Evolutionary conservation across 2,888 invertebrate genomes (phyloP).

Genomic region (Ecliptopera silaceata): DNA sequence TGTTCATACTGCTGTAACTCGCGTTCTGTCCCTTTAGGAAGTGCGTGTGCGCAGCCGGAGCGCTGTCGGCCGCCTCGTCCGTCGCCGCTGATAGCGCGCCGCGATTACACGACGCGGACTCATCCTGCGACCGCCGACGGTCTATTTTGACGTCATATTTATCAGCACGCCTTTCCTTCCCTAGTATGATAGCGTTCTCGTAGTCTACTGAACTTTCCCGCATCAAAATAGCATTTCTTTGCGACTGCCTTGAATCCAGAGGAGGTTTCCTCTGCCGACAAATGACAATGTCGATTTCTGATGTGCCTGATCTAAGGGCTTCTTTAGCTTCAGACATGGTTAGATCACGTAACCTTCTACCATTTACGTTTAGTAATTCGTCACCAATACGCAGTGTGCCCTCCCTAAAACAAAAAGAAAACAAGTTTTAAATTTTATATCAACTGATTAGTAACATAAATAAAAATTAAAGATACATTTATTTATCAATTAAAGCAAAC

Average conservation of each 20-base stretch:
- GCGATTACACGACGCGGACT: slow-evolving; percentile 73
- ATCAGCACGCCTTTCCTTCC: slow-evolving; percentile 75
- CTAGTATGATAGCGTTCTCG: slow-evolving; percentile 84
- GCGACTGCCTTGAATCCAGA: slow-evolving; percentile 51
- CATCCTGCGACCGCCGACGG: slow-evolving; percentile 85
- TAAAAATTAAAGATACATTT: too few relatives aligned
- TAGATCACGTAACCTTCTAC: slow-evolving; percentile 85
- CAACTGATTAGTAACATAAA: too few relatives aligned
- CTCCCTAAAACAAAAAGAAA: slow-evolving; percentile 74
- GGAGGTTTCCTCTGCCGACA: slow-evolving; percentile 73
- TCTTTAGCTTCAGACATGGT: slow-evolving; percentile 86
- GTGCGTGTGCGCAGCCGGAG: slow-evolving; percentile 76
- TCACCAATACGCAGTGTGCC: slow-evolving; percentile 87
- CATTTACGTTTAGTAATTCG: slow-evolving; percentile 88
- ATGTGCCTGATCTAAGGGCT: slow-evolving; percentile 84
- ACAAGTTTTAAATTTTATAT: too few relatives aligned
- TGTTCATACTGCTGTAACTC: slow-evolving; percentile 84
- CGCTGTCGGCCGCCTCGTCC: slow-evolving; percentile 68
- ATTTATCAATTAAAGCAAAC: too few relatives aligned
- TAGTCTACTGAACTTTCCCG: slow-evolving; percentile 88
- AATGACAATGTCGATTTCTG: slow-evolving; percentile 86
- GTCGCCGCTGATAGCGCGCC: slow-evolving; percentile 71
- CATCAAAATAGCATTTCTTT: slow-evolving; percentile 65
- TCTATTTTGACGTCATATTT: slow-evolving; percentile 86
- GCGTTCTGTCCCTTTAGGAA: slow-evolving; percentile 85